Evolutionary conservation across 2,113 vertebrate genomes (phyloP), one percentile per base, ranked within the genome.

Genomic region (Paradisaea rubra): DNA sequence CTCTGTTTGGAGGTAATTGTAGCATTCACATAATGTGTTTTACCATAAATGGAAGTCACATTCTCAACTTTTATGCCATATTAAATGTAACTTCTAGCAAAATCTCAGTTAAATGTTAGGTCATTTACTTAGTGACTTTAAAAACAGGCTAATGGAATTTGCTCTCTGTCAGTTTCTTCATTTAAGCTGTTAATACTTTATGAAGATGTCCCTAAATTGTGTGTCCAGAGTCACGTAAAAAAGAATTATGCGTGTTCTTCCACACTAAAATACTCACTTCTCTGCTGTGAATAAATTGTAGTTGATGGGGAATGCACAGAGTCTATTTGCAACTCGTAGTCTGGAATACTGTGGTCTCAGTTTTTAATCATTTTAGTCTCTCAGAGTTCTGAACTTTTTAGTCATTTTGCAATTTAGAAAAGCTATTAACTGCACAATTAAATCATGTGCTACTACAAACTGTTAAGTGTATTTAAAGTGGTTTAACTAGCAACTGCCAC

Each of bases 361-460:
- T 74, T 94, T 93, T 85, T 68, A 87, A 93, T 80, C 5, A 54
- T 52, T 76, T 80, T 37, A 15, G 86, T 93, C 25, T 95, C n/a
- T 18, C 10, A 72, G 25, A 12, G 7, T 88, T 94, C 68, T 92
- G 64, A 94, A 77, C 54, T 73, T 86, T 47, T 68, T 57, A 45
- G 41, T 91, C 9, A 71, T 90, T 95, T 94, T 5, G 4, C 60
- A 63, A 63, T 88, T 91, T 88, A 83, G 54, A 63, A 86, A 61
- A 88, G n/a, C 89, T 94, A 12, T 95, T 93, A 93, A 50, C 64
- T 66, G 42, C 50, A 86, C 89, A 91, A 65, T 92, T 95, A 88
- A 81, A 83, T 93, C 37, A 65, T 77, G 35, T 65, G 17, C 68
- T 83, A 17, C 54, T 86, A 35, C 59, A 83, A 80, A 70, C 68